Base-by-base conservation (phyloP, 2,113 vertebrate genomes). In the Rhynchomys soricoides region DNA sequence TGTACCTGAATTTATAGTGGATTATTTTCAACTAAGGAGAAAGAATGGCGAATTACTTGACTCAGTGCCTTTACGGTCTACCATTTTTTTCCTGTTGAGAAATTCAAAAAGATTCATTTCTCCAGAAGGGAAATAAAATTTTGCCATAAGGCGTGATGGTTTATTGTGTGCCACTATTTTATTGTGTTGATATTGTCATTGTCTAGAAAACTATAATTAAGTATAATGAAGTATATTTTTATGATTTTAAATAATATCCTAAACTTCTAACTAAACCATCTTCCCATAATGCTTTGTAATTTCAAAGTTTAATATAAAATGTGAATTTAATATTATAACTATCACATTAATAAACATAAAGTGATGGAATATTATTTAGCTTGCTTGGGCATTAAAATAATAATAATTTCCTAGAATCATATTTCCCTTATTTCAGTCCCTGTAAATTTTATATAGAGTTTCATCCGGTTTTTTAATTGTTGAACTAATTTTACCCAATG, bases 301-400 rank as follows among this genome's bases (percentile, higher is more conserved):
- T 86, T 95, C 40, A 89, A 59, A 97, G 10, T 79, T 45, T 11
- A 43, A 21, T 17, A 77, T 62, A 22, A 45, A 75, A 24, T 78
- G 86, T 89, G 9, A 89, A 45, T 86, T 94, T 75, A 52, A 66
- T 13, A 12, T 19, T 48, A 40, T 78, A 50, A 70, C 79, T 71
- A 88, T 37, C 66, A 37, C 68, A 37, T 90, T 86, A 81, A 71
- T 88, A 90, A 88, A 57, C 9, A 86, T 59, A 94, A 90, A 11
- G 57, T 34, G 45, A 37, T 59, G 7, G 5, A 70, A 1, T 45
- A 82, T 88, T 91, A 82, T 62, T 90, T 31, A 57, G 77, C 13
- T 94, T 19, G n/a, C 78, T 92, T 96, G 77, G 43, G 12, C n/a
- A 91, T 48, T 71, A 48, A 95, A 94, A 10, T 90, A 87, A 87